Percentiles rank a stretch among this genome's conserved stretches.
Evolutionary conservation across 2,888 invertebrate genomes (phyloP).

Genomic region (Nemurella pictetii): DNA sequence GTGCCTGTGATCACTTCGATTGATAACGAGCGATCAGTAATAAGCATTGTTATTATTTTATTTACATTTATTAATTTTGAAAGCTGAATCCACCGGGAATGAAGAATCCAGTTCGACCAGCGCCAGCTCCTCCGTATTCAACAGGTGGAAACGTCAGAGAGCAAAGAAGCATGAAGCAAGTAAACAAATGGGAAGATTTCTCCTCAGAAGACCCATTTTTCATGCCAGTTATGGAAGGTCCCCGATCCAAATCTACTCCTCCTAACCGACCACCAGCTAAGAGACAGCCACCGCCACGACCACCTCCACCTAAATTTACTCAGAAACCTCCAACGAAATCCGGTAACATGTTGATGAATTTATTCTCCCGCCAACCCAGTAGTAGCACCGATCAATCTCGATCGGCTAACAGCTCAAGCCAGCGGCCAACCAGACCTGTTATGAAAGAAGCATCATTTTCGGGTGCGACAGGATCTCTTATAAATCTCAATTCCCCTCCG

Average conservation of each 20-base stretch:
- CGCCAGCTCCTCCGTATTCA: constrained; percentile 59
- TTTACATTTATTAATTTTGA: not conserved
- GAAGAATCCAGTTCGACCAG: constrained; percentile 64
- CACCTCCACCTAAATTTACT: constrained; percentile 66
- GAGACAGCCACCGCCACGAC: constrained; percentile 72
- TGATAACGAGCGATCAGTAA: not conserved
- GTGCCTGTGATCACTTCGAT: not conserved
- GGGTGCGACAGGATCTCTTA: constrained; percentile 63
- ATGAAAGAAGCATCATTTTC: constrained; percentile 46
- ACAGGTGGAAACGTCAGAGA: constrained; percentile 46
- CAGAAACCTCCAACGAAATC: constrained; percentile 44
- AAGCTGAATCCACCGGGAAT: constrained; percentile 54
- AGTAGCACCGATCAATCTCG: not conserved
- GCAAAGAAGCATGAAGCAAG: constrained; percentile 20
- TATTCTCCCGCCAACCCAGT: constrained; percentile 35
- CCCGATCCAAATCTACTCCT: constrained; percentile 36
- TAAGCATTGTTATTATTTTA: not conserved
- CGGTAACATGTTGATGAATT: constrained; percentile 33
- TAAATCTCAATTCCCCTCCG: constrained; percentile 72
- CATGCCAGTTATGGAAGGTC: not conserved
- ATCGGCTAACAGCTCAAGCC: not conserved
- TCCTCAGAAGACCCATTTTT: constrained; percentile 38
- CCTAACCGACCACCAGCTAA: constrained; percentile 53
- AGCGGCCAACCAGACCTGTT: not conserved
- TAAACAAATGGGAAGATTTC: constrained; percentile 39